Percentiles rank a stretch among this genome's conserved stretches.
These are phyloP conservation scores for Propithecus deckenii DNA, from an alignment of 2,797 vertebrate species.

Conservation along the genomic window DNA sequence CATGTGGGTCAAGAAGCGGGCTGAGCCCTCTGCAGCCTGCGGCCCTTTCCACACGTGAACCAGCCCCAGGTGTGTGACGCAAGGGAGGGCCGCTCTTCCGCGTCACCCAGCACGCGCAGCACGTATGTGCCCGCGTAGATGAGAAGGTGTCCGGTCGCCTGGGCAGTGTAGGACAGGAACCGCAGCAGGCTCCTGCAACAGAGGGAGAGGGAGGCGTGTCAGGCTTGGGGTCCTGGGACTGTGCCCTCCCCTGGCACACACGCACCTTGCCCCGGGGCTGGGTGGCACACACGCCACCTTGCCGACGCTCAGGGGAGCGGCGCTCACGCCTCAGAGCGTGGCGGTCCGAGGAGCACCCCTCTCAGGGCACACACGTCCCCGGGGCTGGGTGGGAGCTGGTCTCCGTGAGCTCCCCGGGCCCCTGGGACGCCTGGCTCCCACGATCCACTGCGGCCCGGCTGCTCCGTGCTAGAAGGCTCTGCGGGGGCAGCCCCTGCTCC, in stretches of 20 bases:
- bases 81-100: constrained; percentile 71
- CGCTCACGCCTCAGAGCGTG: not conserved
- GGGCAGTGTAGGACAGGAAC: constrained; percentile 83
- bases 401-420: not conserved
- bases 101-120: constrained; percentile 84
- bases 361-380: rapidly evolving
- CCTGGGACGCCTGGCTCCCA: not conserved
- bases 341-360: not conserved
- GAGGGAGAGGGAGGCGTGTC: not conserved
- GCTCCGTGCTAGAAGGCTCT: not conserved
- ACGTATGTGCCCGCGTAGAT: constrained; percentile 84
- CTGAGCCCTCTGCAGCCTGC: too few species aligned
- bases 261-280: too few species aligned
- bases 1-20: rapidly evolving
- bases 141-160: constrained; percentile 87
- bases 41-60: not conserved
- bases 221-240: not conserved
- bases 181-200: constrained; percentile 85
- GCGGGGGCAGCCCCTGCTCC: not conserved
- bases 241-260: too few species aligned
- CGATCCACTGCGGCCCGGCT: rapidly evolving
- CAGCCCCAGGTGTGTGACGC: not conserved
- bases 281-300: not conserved
- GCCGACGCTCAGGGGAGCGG: not conserved
- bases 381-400: not conserved